Conservation (phyloP, 1,140 invertebrate genomes). For the Delia radicum region DNA sequence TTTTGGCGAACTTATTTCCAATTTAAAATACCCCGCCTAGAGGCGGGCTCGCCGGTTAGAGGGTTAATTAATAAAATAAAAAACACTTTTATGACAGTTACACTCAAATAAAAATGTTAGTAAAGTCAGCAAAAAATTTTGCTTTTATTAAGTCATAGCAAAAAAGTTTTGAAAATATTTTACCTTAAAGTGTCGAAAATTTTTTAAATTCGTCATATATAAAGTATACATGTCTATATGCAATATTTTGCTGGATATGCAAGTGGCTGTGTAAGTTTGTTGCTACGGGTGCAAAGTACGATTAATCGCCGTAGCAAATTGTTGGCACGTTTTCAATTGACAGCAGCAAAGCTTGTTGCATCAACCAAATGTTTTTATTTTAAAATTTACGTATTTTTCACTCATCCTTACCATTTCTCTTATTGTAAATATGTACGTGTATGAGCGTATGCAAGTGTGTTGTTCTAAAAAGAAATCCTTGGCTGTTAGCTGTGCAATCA, state of each 20-base stretch:
- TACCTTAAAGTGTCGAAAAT: too few relatives aligned
- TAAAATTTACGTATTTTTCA: background rate
- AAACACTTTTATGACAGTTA: too few relatives aligned
- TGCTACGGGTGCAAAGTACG: slow-evolving; percentile 32
- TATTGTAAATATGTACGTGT: background rate
- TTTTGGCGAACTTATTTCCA: too few relatives aligned
- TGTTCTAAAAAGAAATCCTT: background rate
- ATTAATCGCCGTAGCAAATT: slow-evolving; percentile 56
- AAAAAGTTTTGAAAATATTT: too few relatives aligned
- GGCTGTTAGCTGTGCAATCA: background rate
- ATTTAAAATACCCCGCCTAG: too few relatives aligned
- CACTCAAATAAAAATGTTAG: too few relatives aligned
- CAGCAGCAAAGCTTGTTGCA: slow-evolving; percentile 34
- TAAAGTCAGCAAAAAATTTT: too few relatives aligned
- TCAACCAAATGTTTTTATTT: slow-evolving; percentile 16
- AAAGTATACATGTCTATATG: background rate
- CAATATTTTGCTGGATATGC: background rate
- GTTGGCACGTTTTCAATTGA: slow-evolving; percentile 56
- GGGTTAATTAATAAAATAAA: too few relatives aligned
- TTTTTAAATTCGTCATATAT: background rate
- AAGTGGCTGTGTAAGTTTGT: background rate
- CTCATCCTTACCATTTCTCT: background rate
- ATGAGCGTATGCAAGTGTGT: background rate
- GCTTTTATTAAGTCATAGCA: too few relatives aligned
- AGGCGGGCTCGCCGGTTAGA: too few relatives aligned